Conservation (phyloP, 2,797 vertebrate genomes). For the Semotilus atromaculatus region DNA sequence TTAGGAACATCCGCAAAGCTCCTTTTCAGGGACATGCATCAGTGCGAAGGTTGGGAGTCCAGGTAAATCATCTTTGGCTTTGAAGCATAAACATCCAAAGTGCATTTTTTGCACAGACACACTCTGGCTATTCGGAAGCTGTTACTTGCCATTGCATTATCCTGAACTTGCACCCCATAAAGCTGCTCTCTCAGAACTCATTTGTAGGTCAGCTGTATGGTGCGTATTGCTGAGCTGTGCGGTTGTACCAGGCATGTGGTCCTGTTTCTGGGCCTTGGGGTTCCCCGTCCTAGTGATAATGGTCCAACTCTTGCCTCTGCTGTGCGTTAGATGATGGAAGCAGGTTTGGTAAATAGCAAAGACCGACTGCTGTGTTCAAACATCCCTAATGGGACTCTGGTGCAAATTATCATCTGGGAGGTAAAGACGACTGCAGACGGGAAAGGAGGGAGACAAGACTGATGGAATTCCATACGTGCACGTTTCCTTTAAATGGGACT, state of each 20-base stretch:
- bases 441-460: constrained; percentile 23
- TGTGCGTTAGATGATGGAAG: constrained; percentile 38
- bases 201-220: constrained; percentile 56
- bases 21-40: constrained; percentile 37
- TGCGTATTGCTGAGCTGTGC: constrained; percentile 29
- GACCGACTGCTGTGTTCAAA: constrained; percentile 54
- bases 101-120: background rate
- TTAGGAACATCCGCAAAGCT: constrained; percentile 23
- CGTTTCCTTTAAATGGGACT: constrained; percentile 20
- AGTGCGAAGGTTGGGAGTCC: constrained; percentile 17
- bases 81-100: constrained; percentile 10
- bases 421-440: constrained; percentile 15
- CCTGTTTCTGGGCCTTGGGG: constrained; percentile 45
- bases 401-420: constrained; percentile 58
- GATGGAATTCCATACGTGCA: constrained; percentile 4
- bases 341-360: constrained; percentile 54
- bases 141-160: constrained; percentile 8
- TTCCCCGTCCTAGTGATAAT: constrained; percentile 51
- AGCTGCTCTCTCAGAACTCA: constrained; percentile 56
- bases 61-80: constrained; percentile 37
- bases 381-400: constrained; percentile 62
- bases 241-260: constrained; percentile 38
- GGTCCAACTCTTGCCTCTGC: constrained; percentile 44
- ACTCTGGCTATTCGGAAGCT: constrained; percentile 1
- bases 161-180: constrained; percentile 35